Evolutionary conservation across 2,797 vertebrate species (phyloP), one percentile per base, ranked within the genome.

Genomic region (Falco biarmicus): DNA sequence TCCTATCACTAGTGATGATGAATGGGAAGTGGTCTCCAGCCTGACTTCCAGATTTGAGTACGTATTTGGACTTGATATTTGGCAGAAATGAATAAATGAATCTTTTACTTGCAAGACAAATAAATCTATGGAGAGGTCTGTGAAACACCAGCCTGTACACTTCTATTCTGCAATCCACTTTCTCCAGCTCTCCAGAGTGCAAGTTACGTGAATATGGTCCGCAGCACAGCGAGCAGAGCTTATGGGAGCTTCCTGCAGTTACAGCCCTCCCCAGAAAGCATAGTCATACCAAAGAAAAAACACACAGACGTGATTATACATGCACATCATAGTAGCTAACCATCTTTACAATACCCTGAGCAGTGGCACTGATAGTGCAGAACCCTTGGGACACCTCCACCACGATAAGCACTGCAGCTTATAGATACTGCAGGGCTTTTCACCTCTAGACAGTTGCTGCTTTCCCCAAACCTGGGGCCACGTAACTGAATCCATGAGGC

Each of bases 251-350:
- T 84, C 34, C 24, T 66, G 20, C 65, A 65, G 2, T 9, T 34
- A 28, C 4, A 66, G 48, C 3, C 11, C 4, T 59, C 14, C 20
- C 20, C 16, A 15, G 29, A 77, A 88, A 56, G 15, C 28, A 57
- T 0, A 60, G 48, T 21, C 24, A 43, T 15, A 71, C 13, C 24
- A 31, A 60, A 73, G 18, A 43, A 48, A 81, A 77, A 13, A 13
- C 41, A 34, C 2, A 3, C 15, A 28, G 28, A 43, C 4, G 2
- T 1, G 0, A 48, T 48, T 78, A 14, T 10, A 25, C 4, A 10
- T 3, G 6, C 13, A 43, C 10, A 47, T 6, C 8, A 34, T 29
- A 20, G 14, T 15, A 47, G 20, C 5, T 81, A 88, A 24, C 9
- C 20, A 5, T 15, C 69, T 73, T 81, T 39, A n/a, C 68, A 79